phyloP scores from a whole-genome alignment of 2,113 vertebrate genomes.

The Stomatorhinus ivindoensis region DNA sequence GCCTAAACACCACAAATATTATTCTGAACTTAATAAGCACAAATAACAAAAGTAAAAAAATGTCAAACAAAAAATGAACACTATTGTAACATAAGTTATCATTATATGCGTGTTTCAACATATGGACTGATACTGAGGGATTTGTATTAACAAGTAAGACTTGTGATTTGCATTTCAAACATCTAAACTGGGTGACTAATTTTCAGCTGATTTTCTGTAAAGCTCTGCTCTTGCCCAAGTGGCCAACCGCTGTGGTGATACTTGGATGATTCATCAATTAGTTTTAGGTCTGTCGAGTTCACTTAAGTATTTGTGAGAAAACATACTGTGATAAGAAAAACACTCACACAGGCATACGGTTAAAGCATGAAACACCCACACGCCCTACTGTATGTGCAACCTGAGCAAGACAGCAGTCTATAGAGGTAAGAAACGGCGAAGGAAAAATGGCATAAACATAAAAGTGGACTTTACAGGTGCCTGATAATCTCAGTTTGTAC shows the following conservation, averaged over 20 bases:
- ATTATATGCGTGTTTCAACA: not conserved
- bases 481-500: not conserved
- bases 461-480: not conserved
- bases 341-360: not conserved
- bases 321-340: slow-evolving; percentile 68
- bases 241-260: slow-evolving; percentile 51
- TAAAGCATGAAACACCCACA: not conserved
- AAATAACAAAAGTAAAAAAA: not conserved
- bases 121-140: not conserved
- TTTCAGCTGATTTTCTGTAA: slow-evolving; percentile 48
- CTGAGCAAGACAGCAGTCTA: not conserved
- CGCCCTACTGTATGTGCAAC: not conserved
- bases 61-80: not conserved
- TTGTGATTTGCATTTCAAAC: not conserved
- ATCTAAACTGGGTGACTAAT: slow-evolving; percentile 31
- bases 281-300: slow-evolving; percentile 51
- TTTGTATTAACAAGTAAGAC: not conserved
- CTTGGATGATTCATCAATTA: slow-evolving; percentile 62
- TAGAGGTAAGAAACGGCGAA: not conserved
- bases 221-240: slow-evolving; percentile 28
- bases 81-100: not conserved
- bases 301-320: slow-evolving; percentile 64
- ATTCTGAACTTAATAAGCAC: not conserved
- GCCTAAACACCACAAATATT: not conserved
- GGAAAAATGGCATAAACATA: not conserved